Evolutionary conservation across 92 coral and sea anemone species (phyloP), one percentile per base, ranked within the genome.

Genomic region (Hydrozoanthus gracilis): DNA sequence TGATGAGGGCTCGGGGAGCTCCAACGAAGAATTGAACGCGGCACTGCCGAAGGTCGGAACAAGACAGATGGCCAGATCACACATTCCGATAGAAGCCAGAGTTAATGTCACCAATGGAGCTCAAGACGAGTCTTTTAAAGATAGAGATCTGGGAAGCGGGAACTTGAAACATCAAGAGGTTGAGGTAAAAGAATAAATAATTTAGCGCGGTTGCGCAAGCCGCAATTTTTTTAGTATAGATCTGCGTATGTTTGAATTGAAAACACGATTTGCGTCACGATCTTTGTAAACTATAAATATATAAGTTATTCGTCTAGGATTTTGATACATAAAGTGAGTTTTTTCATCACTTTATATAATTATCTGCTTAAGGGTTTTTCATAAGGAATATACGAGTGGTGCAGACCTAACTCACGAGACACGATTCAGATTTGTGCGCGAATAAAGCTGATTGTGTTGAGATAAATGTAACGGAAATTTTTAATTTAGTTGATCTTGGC

Each of bases 121-220:
- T 39, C 61, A 48, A 65, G 85, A 61, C 35, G 58, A 82, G 78
- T 82, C 86, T 58, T 66, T 73, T 75, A 87, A 76, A 65, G 96
- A 93, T 65, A 89, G 91, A 80, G 96, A 93, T 86, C 93, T 93
- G 87, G 96, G 96, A 47, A 65, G 70, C 69, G 93, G 95, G 6
- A 88, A 82, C 44, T 68, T 86, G 16, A 86, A 67, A 66, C 77
- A 86, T 58, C 86, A 88, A 10, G 3, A 83, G 76, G 10, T 86
- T 47, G 52, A 89, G 87, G 78, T 84, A 54, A 64, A 78, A 35
- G 2, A 84, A 56, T 68, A 84, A 89, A 83, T 83, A 84, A 50
- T 54, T 84, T 8, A 73, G 45, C 18, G 50, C 14, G 69, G 67
- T 16, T 73, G 54, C 69, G 50, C 66, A 51, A 77, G 82, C 68